Evolutionary conservation across 2,888 invertebrate genomes (phyloP).

Genomic region (Amorpha juglandis): DNA sequence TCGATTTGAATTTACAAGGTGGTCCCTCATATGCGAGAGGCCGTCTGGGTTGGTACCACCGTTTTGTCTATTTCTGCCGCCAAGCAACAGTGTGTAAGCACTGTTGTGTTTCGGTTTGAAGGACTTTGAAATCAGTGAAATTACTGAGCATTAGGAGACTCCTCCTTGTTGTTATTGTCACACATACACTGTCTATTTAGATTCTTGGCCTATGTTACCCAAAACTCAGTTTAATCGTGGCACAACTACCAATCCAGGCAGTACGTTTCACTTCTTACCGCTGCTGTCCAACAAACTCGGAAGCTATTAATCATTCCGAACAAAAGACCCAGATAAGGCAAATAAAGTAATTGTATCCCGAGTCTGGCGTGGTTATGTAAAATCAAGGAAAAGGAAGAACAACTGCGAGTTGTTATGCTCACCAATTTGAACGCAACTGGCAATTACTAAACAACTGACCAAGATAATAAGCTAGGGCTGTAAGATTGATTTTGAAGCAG

Average conservation of each 20-base stretch:
- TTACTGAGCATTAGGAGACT: too few relatives aligned
- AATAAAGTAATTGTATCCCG: conserved; percentile 8
- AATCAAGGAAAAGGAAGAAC: conserved; percentile 7
- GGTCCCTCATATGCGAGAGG: too few relatives aligned
- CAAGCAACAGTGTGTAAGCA: too few relatives aligned
- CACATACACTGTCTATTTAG: too few relatives aligned
- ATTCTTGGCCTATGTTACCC: too few relatives aligned
- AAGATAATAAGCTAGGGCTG: neutral
- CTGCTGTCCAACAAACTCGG: neutral
- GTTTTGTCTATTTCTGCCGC: too few relatives aligned
- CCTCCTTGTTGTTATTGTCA: too few relatives aligned
- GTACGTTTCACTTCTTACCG: neutral
- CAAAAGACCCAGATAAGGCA: conserved; percentile 20
- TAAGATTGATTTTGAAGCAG: neutral
- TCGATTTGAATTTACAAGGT: too few relatives aligned
- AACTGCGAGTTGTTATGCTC: neutral
- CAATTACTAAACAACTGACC: conserved; percentile 3
- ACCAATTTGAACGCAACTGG: conserved; percentile 3
- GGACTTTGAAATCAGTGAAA: too few relatives aligned
- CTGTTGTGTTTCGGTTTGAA: too few relatives aligned
- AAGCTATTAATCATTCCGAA: conserved; percentile 9
- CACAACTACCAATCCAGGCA: neutral
- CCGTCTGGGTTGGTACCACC: too few relatives aligned
- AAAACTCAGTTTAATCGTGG: too few relatives aligned
- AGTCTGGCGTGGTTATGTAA: conserved; percentile 5